Conservation (phyloP, 2,797 vertebrate species). For the Eospalax fontanierii region DNA sequence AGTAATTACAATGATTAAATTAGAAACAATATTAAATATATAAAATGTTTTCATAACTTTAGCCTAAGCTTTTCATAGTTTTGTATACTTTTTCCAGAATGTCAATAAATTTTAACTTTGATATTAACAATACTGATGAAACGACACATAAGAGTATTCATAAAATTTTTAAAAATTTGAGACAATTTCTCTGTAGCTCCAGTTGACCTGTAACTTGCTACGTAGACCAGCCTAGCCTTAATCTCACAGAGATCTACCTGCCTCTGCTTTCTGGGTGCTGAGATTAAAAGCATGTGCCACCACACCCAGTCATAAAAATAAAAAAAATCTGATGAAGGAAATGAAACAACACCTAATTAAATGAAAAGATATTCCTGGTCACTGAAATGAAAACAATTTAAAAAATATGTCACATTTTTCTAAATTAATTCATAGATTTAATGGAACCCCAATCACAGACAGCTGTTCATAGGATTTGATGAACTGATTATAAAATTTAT, state of each 20-base stretch:
- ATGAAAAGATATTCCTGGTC: slow-evolving; percentile 20
- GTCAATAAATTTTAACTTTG: not conserved
- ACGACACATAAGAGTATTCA: not conserved
- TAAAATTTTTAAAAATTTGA: not conserved
- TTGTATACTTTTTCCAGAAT: not conserved
- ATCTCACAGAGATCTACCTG: no score
- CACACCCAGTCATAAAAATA: no score
- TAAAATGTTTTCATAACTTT: not conserved
- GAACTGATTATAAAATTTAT: slow-evolving; percentile 41
- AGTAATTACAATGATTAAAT: not conserved
- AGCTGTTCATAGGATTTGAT: slow-evolving; percentile 3
- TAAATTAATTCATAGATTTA: slow-evolving; percentile 64
- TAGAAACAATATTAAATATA: not conserved
- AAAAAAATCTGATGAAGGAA: slow-evolving; percentile 42
- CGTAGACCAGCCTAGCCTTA: no score
- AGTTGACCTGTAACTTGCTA: no score
- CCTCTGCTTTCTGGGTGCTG: no score
- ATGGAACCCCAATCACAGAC: not conserved
- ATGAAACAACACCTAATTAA: slow-evolving; percentile 50
- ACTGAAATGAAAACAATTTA: slow-evolving; percentile 28
- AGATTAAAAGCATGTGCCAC: no score
- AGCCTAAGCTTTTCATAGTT: not conserved
- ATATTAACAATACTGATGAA: slow-evolving; percentile 8
- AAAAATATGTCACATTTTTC: slow-evolving; percentile 5
- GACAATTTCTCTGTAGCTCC: no score